Evolutionary conservation across 23 tunicate genomes (phyloP), one percentile per base, ranked within the genome.

Genomic region (Trididemnum miniatum): DNA sequence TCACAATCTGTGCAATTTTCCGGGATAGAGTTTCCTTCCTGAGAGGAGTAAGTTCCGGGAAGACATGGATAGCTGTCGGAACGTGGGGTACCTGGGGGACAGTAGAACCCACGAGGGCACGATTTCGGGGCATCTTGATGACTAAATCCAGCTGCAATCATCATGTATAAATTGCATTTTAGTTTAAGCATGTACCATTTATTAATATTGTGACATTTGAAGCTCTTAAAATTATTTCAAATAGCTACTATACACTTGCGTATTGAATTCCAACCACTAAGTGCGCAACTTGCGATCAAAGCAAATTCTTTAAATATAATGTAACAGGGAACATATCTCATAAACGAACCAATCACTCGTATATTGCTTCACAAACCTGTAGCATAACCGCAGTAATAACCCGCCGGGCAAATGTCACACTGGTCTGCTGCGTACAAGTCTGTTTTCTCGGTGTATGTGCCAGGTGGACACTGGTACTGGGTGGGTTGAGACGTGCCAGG

Each of bases 331-430:
- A n/a, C n/a, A n/a, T n/a, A n/a, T n/a, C n/a, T n/a, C n/a, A n/a
- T n/a, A n/a, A n/a, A n/a, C n/a, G n/a, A n/a, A n/a, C n/a, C n/a
- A n/a, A n/a, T n/a, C n/a, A n/a, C n/a, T n/a, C n/a, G n/a, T n/a
- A n/a, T n/a, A n/a, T n/a, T n/a, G n/a, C n/a, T n/a, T n/a, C n/a
- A 52, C 89, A 71, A 72, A 93, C 98, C 74, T 64, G 99, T 95
- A 32, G 66, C 92, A 39, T 74, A 80, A 24, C 71, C 31, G 76
- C 99, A 95, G 65, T 79, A 95, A 44, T 65, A 95, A 1, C 99
- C 96, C 22, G 84, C 83, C n/a, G 96, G 96, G 57, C 99, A 95
- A 24, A 84, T 51, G 0, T 65, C 79, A 59, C 99, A 95, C 54
- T 95, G 85, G 0, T 83, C 92, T 3, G 91, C 71, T 35, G 69